Conservation (phyloP, 2,113 vertebrate species). For the Otis tarda region DNA sequence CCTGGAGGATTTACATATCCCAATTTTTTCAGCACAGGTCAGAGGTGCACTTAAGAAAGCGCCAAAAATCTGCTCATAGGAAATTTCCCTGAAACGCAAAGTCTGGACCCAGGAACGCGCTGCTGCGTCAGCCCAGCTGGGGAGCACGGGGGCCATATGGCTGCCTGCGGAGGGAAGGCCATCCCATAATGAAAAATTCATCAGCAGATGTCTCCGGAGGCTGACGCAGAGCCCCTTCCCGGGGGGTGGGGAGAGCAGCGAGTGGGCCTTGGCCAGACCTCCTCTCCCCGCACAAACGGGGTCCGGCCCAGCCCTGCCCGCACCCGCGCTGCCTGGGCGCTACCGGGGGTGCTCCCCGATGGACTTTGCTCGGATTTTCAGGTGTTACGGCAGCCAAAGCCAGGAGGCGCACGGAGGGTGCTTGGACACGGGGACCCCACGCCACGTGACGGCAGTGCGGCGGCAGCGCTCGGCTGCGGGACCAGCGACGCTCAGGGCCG, state of each 20-base stretch:
- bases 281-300: neutral
- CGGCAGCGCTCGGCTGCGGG: fast-evolving
- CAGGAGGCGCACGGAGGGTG: fast-evolving
- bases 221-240: neutral
- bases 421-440: neutral
- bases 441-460: fast-evolving
- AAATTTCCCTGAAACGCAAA: neutral
- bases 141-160: neutral
- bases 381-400: neutral
- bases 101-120: neutral
- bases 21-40: neutral
- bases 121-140: neutral
- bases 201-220: conserved; percentile 30
- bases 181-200: neutral
- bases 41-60: neutral
- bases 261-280: neutral
- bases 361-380: fast-evolving
- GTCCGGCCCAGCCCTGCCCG: neutral
- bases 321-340: fast-evolving
- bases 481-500: neutral
- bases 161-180: neutral
- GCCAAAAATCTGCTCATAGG: neutral
- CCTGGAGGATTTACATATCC: neutral
- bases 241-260: fast-evolving
- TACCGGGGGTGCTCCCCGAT: fast-evolving